Evolutionary conservation across 2,888 invertebrate genomes (phyloP), one percentile per base, ranked within the genome.

Genomic region (Rhodophaea formosa): DNA sequence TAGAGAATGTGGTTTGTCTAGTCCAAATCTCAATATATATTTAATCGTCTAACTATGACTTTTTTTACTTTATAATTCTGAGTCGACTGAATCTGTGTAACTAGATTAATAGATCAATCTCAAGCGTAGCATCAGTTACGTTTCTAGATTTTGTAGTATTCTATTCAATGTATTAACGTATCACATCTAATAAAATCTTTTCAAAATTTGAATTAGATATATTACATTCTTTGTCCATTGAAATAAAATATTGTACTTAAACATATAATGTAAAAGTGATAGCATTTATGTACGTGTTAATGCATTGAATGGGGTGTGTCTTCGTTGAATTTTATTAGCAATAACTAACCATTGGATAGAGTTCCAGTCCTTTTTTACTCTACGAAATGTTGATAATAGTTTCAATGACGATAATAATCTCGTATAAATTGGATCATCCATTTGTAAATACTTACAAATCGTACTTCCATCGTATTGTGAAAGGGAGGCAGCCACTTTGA

Each of bases 1-100:
- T 91, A 90, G 91, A 88, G 69, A 83, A 89, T 84, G 88, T 88
- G 89, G 84, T 88, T 88, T 88, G 86, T 86, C 87, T 91, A 90
- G 89, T 89, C 84, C 91, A 90, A 89, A 88, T 87, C 87, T 88
- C 88, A 85, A 86, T 83, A 82, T 83, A 82, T 87, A 87, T 89
- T 86, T 86, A 87, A 79, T 84, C 79, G 77, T 84, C 83, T 77
- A 79, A 77, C 81, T 80, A 77, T 75, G 74, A 77, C 70, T 82
- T 82, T 78, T 73, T 80, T 78, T 77, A 74, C 79, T 84, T 77
- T 76, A 80, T 74, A 80, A 80, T 82, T 84, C 82, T 79, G 80
- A 80, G 81, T 88, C 79, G 88, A 88, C 88, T 88, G 88, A 88
- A 82, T 83, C 81, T 82, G 71, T 80, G 71, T 83, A 79, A 80